Conservation (phyloP, 2,888 invertebrate genomes). For the Lasioglossum pauxillum region DNA sequence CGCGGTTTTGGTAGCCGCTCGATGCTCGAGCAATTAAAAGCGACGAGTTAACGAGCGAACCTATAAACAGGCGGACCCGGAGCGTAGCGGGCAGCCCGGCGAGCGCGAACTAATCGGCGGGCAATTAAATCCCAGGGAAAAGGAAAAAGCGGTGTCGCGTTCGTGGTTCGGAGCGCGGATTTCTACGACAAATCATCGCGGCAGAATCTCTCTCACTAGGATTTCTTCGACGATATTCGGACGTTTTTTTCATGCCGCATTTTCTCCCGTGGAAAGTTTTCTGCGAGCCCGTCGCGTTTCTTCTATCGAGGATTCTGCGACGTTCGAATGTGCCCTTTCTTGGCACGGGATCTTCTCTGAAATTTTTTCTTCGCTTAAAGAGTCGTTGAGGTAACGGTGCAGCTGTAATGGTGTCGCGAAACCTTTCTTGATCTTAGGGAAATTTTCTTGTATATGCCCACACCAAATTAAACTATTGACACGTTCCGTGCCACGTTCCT, state of each 20-base stretch:
- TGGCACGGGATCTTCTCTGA: not conserved
- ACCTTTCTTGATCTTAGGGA: not conserved
- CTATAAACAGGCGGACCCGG: slow-evolving; percentile 23
- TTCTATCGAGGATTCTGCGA: not conserved
- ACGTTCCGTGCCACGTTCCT: no score
- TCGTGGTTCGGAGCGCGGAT: slow-evolving; percentile 2
- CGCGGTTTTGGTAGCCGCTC: slow-evolving; percentile 26
- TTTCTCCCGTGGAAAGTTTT: slow-evolving; percentile 28
- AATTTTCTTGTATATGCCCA: not conserved
- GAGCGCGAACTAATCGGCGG: slow-evolving; percentile 41
- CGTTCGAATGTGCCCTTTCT: not conserved
- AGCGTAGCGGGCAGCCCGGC: not conserved
- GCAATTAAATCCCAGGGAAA: slow-evolving; percentile 28
- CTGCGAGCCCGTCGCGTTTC: not conserved
- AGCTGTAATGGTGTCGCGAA: not conserved
- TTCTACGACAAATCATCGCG: slow-evolving; percentile 36
- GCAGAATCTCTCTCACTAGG: not conserved
- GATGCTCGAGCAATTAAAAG: slow-evolving; percentile 45
- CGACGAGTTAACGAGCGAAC: slow-evolving; percentile 36
- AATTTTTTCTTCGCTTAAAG: not conserved
- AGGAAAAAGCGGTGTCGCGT: slow-evolving; percentile 20
- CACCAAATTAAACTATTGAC: no score
- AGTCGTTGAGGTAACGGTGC: not conserved
- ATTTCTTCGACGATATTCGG: not conserved
- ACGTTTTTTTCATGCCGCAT: not conserved